A percentile compares a stretch with the other conserved stretches of the same genome.
These are phyloP conservation scores for Tetanocera ferruginea DNA, from an alignment of 2,888 invertebrate species.

Conservation along the genomic window DNA sequence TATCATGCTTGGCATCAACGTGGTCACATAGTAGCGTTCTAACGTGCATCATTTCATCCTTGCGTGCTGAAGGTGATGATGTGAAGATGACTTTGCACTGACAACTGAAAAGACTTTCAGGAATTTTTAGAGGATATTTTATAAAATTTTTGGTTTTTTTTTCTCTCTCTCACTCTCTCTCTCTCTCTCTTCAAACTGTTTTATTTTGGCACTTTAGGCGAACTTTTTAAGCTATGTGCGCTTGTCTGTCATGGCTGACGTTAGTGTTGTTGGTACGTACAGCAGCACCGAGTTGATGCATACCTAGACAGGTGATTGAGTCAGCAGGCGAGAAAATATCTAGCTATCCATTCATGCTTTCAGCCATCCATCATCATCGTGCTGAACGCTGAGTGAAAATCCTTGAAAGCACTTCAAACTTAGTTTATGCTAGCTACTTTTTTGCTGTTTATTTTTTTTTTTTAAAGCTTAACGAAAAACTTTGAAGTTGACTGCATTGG, in stretches of 20 bases:
- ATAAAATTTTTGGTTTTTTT: neutral
- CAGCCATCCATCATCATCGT: conserved; percentile 11
- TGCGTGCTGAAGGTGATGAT: neutral
- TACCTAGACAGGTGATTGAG: neutral
- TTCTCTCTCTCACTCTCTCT: neutral
- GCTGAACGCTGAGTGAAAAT: conserved; percentile 5
- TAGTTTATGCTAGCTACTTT: neutral
- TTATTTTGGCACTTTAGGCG: conserved; percentile 4
- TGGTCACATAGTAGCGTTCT: neutral
- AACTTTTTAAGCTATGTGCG: conserved; percentile 8
- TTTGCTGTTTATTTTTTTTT: neutral
- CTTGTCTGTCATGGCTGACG: neutral
- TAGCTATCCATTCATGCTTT: neutral
- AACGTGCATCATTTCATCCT: neutral
- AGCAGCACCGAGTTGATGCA: neutral
- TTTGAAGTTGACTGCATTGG: neutral
- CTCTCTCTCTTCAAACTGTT: neutral
- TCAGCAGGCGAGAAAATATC: neutral
- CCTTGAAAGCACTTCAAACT: conserved; percentile 22
- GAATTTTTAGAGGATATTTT: neutral
- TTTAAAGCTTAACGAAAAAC: neutral
- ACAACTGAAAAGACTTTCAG: neutral
- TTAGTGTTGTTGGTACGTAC: neutral
- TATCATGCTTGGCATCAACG: neutral
- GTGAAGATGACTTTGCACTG: conserved; percentile 4